Conservation (phyloP, 2,113 vertebrate genomes). For the Osmerus mordax region DNA sequence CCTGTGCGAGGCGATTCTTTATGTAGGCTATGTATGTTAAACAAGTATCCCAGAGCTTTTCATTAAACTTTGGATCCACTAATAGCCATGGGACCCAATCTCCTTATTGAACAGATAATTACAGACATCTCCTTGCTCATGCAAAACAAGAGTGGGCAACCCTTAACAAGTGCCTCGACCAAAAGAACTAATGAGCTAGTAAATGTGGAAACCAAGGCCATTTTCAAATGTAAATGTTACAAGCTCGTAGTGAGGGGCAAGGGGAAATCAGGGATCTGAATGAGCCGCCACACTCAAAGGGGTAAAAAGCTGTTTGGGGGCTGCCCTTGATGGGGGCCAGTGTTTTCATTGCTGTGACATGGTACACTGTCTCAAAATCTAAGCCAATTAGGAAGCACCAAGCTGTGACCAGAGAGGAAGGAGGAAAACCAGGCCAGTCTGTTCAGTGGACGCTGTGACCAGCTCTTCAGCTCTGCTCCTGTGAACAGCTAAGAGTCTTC, state of each 20-base stretch:
- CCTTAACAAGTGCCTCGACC: slow-evolving; percentile 57
- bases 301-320: slow-evolving; percentile 46
- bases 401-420: slow-evolving; percentile 58
- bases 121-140: slow-evolving; percentile 52
- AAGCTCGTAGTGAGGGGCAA: slow-evolving; percentile 52
- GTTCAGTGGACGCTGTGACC: slow-evolving; percentile 63
- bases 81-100: slow-evolving; percentile 54
- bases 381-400: slow-evolving; percentile 78
- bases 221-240: slow-evolving; percentile 77
- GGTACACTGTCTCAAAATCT: slow-evolving; percentile 68
- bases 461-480: slow-evolving; percentile 48
- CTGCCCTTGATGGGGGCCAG: slow-evolving; percentile 59
- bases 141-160: slow-evolving; percentile 62
- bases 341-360: slow-evolving; percentile 68
- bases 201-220: slow-evolving; percentile 73
- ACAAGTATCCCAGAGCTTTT: slow-evolving; percentile 57
- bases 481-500: slow-evolving; percentile 62
- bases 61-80: slow-evolving; percentile 58
- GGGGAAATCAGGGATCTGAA: slow-evolving; percentile 55
- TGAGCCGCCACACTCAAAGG: slow-evolving; percentile 52
- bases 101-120: slow-evolving; percentile 60
- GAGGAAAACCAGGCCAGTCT: slow-evolving; percentile 57
- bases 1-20: slow-evolving; percentile 38
- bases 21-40: slow-evolving; percentile 54
- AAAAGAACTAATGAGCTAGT: slow-evolving; percentile 75